Evolutionary conservation across 2,113 vertebrate genomes (phyloP).

Genomic region (Ochotona curzoniae): DNA sequence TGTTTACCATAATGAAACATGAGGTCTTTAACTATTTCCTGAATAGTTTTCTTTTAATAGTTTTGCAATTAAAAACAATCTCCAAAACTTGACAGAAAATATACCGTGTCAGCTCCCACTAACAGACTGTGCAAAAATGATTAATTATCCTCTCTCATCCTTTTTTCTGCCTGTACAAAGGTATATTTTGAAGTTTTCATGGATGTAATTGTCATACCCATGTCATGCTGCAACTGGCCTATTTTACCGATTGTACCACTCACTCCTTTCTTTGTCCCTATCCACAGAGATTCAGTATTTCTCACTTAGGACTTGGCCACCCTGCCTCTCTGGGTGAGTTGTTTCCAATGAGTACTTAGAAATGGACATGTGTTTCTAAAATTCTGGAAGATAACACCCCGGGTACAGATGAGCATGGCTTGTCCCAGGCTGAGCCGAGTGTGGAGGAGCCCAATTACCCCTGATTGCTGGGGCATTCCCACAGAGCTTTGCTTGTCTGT

Average conservation of each 20-base stretch:
- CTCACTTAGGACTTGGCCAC: background rate
- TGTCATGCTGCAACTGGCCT: background rate
- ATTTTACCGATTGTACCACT: background rate
- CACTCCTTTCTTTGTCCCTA: background rate
- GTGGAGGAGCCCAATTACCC: accelerated
- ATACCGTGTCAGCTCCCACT: background rate
- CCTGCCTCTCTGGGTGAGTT: background rate
- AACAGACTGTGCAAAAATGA: background rate
- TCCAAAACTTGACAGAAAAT: background rate
- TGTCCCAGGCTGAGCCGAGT: background rate
- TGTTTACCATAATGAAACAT: background rate
- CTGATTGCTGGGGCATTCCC: background rate
- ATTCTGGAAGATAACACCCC: background rate
- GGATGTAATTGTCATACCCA: background rate
- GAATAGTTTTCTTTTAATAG: conserved; percentile 28
- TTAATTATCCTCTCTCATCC: accelerated
- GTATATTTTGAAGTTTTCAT: background rate
- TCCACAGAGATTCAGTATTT: background rate
- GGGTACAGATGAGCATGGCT: accelerated
- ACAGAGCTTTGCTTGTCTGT: background rate
- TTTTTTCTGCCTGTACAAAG: background rate
- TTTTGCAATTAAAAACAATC: background rate
- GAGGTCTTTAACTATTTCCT: background rate
- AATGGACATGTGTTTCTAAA: background rate
- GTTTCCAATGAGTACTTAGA: background rate